Base-by-base conservation (phyloP, 2,888 invertebrate genomes). In the Cetonia aurata region DNA sequence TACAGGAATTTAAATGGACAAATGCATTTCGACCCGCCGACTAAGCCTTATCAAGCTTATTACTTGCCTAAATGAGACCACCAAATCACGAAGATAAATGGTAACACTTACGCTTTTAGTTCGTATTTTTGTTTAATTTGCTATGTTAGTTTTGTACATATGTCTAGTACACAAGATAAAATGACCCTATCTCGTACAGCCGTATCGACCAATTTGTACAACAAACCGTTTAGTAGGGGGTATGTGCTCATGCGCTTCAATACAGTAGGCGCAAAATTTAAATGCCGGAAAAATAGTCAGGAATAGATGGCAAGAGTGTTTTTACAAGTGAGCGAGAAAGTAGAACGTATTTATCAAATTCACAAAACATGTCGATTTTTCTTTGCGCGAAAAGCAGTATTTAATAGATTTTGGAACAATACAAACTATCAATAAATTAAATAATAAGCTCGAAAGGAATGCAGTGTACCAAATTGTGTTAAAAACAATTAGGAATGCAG, bases 121-220 rank as follows among this genome's bases (percentile, higher is more conserved):
- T 50, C 17, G n/a, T 13, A 48, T 15, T 42, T 44, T 53, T n/a
- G 25, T 19, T 25, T 33, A 9, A 1, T 37, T 37, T 37, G 3
- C 37, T 10, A 9, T 37, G n/a, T n/a, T n/a, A n/a, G n/a, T n/a
- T n/a, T n/a, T n/a, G 9, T 37, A 42, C 12, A 12, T 44, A 60
- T 31, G n/a, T 9, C n/a, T 17, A 65, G 15, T 12, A 31, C 15
- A 25, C 15, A 2, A 31, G 48, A 25, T 13, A 48, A 46, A 33
- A 52, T 12, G n/a, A n/a, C 31, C 6, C 33, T 12, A 41, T n/a
- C n/a, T 6, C 10, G 41, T 41, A 13, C 6, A 41, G 25, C 33
- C n/a, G n/a, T 71, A 71, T 71, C 65, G 71, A 71, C 69, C 71
- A 57, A 69, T 66, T 69, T 42, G 12, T 33, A 33, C 41, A 46